Base-by-base conservation (phyloP, 2,888 invertebrate genomes). In the Hesperia comma region DNA sequence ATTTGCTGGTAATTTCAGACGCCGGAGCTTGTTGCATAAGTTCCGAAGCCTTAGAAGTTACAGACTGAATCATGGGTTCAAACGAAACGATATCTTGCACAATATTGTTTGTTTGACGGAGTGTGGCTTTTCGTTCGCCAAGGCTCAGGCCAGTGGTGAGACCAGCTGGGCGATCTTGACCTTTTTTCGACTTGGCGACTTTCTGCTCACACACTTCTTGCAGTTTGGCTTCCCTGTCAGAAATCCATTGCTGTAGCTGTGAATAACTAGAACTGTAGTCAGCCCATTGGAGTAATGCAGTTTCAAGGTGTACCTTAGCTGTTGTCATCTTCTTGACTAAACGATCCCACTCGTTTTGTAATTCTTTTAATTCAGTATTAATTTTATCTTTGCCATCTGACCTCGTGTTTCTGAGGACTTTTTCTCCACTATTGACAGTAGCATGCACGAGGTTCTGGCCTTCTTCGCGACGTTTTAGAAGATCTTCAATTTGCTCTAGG, bases 31-130 rank as follows among this genome's bases (percentile, higher is more conserved):
- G 97, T 89, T 98, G 97, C 88, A 97, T 96, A 75, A 98, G 93
- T 88, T 98, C 98, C 76, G 97, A 97, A 71, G 98, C 98, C 92
- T 98, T 99, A 62, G 96, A 97, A 64, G 97, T 96, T 49, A 98
- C 98, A 53, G 98, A 98, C 85, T 98, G 98, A 77, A 99, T 98
- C 97, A 99, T 98, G 61, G 98, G 98, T 86, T 99, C 98, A 88
- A 98, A 98, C 62, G 98, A 97, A 74, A 98, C 97, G 81, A 99
- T 98, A 88, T 99, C 99, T 91, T 98, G 98, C 53, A 98, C 98
- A 81, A 98, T 97, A 85, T 97, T 98, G 90, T 98, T 97, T 67
- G 98, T 98, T 90, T 97, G 97, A 74, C 98, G 94, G 55, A 98
- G 94, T 78, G 96, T 97, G 6, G 98, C 98, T 87, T 97, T 98